A percentile compares a stretch with the other conserved stretches of the same genome.
Conservation (phyloP, 2,888 invertebrate genomes). For the Heliconius aoede region DNA sequence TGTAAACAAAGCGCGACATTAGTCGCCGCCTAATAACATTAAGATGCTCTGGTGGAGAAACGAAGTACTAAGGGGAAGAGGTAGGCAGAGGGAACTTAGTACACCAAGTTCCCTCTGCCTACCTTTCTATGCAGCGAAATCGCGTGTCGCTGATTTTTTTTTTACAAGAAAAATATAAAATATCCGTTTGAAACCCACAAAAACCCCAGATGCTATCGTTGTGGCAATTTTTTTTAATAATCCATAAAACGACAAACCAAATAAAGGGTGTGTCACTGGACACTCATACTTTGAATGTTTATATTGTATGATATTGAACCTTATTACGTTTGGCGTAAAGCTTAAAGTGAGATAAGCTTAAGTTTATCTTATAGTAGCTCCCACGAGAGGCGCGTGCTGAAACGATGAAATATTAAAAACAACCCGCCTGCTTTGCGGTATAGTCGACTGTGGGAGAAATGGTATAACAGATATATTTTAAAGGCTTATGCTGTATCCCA, state of each 20-base stretch:
- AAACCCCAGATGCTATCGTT: conserved; percentile 30
- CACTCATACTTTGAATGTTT: conserved; percentile 39
- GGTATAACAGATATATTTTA: conserved; percentile 23
- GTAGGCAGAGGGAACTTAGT: too few relatives aligned
- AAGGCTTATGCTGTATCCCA: too few relatives aligned
- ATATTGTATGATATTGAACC: conserved; percentile 22
- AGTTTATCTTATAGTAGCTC: conserved; percentile 61
- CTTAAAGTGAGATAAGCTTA: conserved; percentile 17
- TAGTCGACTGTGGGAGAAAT: conserved; percentile 44
- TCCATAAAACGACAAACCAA: conserved; percentile 45
- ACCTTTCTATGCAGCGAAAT: not conserved
- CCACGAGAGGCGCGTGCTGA: conserved; percentile 71
- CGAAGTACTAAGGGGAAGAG: too few relatives aligned
- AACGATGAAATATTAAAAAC: conserved; percentile 71
- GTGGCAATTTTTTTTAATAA: conserved; percentile 44
- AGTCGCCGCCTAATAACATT: too few relatives aligned
- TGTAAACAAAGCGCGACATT: not conserved
- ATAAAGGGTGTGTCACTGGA: conserved; percentile 50
- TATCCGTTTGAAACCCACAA: not conserved
- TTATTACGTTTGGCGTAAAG: conserved; percentile 6
- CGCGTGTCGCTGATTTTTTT: not conserved
- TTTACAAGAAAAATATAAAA: conserved; percentile 16
- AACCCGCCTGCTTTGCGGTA: conserved; percentile 52
- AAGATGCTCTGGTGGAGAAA: too few relatives aligned
- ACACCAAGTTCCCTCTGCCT: not conserved